Percentiles rank a stretch among this genome's conserved stretches.
Conservation (phyloP, 2,797 vertebrate genomes). For the Chelidonichthys spinosus region DNA sequence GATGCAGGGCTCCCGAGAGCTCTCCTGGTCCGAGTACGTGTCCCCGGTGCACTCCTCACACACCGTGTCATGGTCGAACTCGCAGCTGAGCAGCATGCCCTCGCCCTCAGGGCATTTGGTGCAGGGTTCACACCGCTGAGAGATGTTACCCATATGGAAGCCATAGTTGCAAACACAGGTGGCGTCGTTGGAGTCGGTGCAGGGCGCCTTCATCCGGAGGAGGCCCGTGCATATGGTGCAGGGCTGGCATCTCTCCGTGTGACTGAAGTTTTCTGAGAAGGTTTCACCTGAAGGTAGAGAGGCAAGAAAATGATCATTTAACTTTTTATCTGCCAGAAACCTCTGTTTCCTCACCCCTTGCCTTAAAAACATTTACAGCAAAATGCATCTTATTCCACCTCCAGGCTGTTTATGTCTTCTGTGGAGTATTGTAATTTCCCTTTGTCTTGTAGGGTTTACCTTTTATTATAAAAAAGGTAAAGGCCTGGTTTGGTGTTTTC, state of each 20-base stretch:
- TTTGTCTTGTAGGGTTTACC: no score
- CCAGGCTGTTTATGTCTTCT: background rate
- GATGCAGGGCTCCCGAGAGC: conserved; percentile 93
- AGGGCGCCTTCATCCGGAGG: conserved; percentile 91
- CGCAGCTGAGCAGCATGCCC: conserved; percentile 89
- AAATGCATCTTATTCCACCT: background rate
- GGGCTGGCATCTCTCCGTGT: conserved; percentile 88
- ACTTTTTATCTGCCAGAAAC: background rate
- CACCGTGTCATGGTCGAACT: conserved; percentile 83
- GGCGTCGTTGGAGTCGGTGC: conserved; percentile 94
- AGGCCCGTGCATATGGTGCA: conserved; percentile 90
- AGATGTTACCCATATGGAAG: conserved; percentile 79
- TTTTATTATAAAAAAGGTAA: no score
- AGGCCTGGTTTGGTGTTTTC: no score
- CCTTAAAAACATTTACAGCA: background rate
- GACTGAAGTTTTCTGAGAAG: conserved; percentile 91
- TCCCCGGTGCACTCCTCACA: conserved; percentile 90
- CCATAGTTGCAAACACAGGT: conserved; percentile 91
- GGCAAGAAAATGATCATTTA: background rate
- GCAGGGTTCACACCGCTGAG: conserved; percentile 84
- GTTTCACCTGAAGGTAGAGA: conserved; percentile 87
- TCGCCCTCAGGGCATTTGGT: conserved; percentile 87
- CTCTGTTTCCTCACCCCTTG: background rate
- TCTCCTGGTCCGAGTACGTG: conserved; percentile 93
- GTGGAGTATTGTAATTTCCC: background rate